These are phyloP conservation scores for Thymelicus sylvestris DNA, from an alignment of 2,888 invertebrate genomes.

Conservation along the genomic window DNA sequence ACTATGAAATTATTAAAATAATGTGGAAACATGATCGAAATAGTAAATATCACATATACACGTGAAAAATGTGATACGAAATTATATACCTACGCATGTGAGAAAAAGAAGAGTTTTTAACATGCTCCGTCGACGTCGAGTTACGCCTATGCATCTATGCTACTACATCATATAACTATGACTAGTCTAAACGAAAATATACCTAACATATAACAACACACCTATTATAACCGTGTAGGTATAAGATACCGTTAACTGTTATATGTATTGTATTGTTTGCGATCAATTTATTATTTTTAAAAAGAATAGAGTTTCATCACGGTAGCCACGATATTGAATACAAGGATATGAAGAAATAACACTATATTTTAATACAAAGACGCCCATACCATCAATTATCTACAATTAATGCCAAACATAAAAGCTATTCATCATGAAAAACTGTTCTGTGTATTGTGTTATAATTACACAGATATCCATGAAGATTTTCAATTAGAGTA, in stretches of 20 bases:
- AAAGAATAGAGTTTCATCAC: constrained; percentile 63
- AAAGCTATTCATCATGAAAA: constrained; percentile 20
- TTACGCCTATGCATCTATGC: background rate
- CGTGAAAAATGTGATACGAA: background rate
- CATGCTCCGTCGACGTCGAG: background rate
- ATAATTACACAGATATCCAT: background rate
- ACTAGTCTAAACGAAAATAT: too few relatives aligned
- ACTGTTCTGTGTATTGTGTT: constrained; percentile 20
- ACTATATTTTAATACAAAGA: constrained; percentile 42
- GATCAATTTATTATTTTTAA: constrained; percentile 45
- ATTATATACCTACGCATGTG: background rate
- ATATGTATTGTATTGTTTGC: constrained; percentile 1
- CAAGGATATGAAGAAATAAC: constrained; percentile 58
- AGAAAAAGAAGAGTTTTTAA: background rate
- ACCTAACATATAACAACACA: too few relatives aligned
- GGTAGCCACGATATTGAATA: constrained; percentile 47
- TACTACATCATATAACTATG: too few relatives aligned
- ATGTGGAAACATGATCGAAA: too few relatives aligned
- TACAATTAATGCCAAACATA: constrained; percentile 15
- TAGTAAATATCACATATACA: too few relatives aligned
- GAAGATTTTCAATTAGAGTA: background rate
- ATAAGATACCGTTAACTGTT: constrained; percentile 7
- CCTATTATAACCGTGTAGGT: background rate
- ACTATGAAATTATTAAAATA: too few relatives aligned
- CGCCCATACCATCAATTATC: constrained; percentile 18